phyloP scores from a whole-genome alignment of 2,888 invertebrate species.

The Polymixis lichenea region DNA sequence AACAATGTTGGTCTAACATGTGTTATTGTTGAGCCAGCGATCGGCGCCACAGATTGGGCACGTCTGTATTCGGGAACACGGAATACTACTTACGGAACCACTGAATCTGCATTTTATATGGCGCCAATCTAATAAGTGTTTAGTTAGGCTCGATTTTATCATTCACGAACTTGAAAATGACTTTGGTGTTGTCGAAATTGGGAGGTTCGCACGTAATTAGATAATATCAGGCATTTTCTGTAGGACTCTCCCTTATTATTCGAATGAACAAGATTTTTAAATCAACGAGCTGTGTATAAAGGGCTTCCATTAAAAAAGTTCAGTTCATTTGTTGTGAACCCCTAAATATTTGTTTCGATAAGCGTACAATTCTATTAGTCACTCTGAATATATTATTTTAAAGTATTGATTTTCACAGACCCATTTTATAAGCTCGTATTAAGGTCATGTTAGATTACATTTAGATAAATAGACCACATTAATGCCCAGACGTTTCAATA shows the following conservation, averaged over 20 bases:
- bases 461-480: neutral
- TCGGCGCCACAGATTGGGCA: slow-evolving; percentile 68
- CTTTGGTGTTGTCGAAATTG: slow-evolving; percentile 31
- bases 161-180: slow-evolving; percentile 45
- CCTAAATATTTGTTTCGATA: neutral
- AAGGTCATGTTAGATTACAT: neutral
- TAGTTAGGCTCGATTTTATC: slow-evolving; percentile 44
- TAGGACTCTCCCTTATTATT: neutral
- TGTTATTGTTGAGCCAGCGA: slow-evolving; percentile 51
- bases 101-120: slow-evolving; percentile 59
- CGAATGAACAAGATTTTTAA: slow-evolving; percentile 13
- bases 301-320: slow-evolving; percentile 25
- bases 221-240: slow-evolving; percentile 28
- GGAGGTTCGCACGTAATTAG: slow-evolving; percentile 29
- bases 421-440: neutral
- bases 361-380: neutral
- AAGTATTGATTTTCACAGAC: neutral
- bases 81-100: slow-evolving; percentile 47
- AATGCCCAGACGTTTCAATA: neutral
- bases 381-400: neutral
- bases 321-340: slow-evolving; percentile 7
- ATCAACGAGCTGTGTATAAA: slow-evolving; percentile 9
- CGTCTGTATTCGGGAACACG: slow-evolving; percentile 66
- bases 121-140: slow-evolving; percentile 47
- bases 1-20: slow-evolving; percentile 19